These are phyloP conservation scores for Meda fulgida DNA, from an alignment of 2,797 vertebrate genomes.

Conservation along the genomic window DNA sequence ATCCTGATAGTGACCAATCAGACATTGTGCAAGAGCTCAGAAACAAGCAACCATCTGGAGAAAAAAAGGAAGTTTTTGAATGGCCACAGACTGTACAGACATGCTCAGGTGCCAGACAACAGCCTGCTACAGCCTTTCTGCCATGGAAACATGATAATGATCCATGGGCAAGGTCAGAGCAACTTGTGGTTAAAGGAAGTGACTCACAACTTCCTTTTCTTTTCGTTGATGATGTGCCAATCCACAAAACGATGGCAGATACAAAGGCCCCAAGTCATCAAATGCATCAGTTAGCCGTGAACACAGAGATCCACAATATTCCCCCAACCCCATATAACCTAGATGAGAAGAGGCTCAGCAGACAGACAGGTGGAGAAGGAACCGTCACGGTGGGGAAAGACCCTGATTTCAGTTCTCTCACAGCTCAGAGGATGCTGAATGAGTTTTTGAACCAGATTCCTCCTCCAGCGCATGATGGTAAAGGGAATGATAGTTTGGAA, in stretches of 20 bases:
- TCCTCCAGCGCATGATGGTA: slow-evolving; percentile 55
- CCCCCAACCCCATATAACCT: slow-evolving; percentile 56
- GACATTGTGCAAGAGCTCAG: slow-evolving; percentile 32
- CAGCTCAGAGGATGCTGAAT: slow-evolving; percentile 77
- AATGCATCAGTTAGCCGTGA: slow-evolving; percentile 23
- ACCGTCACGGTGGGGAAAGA: slow-evolving; percentile 60
- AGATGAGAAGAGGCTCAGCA: slow-evolving; percentile 49
- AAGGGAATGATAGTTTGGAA: slow-evolving; percentile 59
- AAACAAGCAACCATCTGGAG: slow-evolving; percentile 43
- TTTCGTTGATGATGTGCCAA: slow-evolving; percentile 65
- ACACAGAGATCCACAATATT: slow-evolving; percentile 28
- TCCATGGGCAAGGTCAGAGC: slow-evolving; percentile 22
- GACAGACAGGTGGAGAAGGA: slow-evolving; percentile 48
- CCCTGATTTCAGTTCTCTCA: slow-evolving; percentile 68
- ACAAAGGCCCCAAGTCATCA: slow-evolving; percentile 57
- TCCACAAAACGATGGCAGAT: slow-evolving; percentile 69
- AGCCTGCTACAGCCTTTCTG: slow-evolving; percentile 72
- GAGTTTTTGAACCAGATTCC: slow-evolving; percentile 77
- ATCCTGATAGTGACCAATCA: slow-evolving; percentile 48
- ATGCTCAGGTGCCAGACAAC: slow-evolving; percentile 59
- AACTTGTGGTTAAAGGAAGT: slow-evolving; percentile 48
- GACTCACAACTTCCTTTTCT: slow-evolving; percentile 63
- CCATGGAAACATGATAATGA: slow-evolving; percentile 69
- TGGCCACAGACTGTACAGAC: slow-evolving; percentile 57
- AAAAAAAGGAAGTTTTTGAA: slow-evolving; percentile 60